These are phyloP conservation scores for Bembecia ichneumoniformis DNA, from an alignment of 2,888 invertebrate species.

Conservation along the genomic window DNA sequence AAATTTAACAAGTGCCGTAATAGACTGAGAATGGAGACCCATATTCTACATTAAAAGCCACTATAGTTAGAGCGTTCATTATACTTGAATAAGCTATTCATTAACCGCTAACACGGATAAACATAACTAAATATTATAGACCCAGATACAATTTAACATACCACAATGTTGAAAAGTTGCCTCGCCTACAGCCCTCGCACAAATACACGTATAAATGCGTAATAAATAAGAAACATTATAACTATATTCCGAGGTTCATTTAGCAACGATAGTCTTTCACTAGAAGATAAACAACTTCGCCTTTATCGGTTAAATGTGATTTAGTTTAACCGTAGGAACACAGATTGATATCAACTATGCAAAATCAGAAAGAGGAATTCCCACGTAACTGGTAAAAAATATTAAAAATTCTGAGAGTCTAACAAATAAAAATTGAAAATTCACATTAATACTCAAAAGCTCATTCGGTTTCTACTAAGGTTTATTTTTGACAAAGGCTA, in stretches of 20 bases:
- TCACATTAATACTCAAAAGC: too few species aligned
- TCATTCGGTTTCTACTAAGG: too few species aligned
- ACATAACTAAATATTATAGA: slow-evolving; percentile 2
- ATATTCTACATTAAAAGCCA: background rate
- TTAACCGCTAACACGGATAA: slow-evolving; percentile 8
- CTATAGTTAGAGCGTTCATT: background rate
- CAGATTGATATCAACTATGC: too few species aligned
- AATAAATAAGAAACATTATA: slow-evolving; percentile 47
- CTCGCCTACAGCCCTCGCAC: slow-evolving; percentile 32
- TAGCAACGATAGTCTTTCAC: background rate
- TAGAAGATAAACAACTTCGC: slow-evolving; percentile 7
- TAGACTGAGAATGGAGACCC: background rate
- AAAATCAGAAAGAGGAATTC: too few species aligned
- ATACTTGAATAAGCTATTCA: slow-evolving; percentile 20
- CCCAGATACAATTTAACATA: slow-evolving; percentile 18
- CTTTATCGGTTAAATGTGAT: background rate
- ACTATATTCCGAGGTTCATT: slow-evolving; percentile 7
- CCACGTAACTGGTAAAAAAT: too few species aligned
- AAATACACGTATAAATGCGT: slow-evolving; percentile 33
- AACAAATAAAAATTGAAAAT: too few species aligned
- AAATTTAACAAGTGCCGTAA: background rate
- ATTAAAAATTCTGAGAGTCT: too few species aligned
- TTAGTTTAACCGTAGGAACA: too few species aligned
- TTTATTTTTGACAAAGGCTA: too few species aligned
- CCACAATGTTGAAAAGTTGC: slow-evolving; percentile 30